Base-by-base conservation (phyloP, 2,888 invertebrate genomes). In the Nemoura dubitans region DNA sequence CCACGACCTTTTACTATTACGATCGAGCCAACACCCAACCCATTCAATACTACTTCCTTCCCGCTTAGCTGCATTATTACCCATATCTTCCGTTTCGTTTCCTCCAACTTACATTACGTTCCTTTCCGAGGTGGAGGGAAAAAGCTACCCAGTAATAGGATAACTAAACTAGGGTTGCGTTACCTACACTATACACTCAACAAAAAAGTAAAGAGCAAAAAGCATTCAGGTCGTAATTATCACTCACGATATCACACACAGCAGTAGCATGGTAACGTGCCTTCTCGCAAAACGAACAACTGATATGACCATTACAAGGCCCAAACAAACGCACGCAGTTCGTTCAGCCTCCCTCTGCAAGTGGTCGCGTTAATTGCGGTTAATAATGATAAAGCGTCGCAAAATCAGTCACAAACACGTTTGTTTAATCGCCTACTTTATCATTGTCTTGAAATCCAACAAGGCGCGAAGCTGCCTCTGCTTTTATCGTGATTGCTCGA, bases 1-100 rank as follows among this genome's bases (percentile, higher is more conserved):
- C 59, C 59, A 59, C 59, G 59, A 59, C 59, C 59, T 59, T 59
- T 59, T 59, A 59, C 59, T 59, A 59, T 59, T 59, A 59, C 59
- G 59, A 59, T 59, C 59, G 59, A 59, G 59, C 59, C 59, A 59
- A 59, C 59, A 59, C 59, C 59, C 59, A 59, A 59, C 59, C 59
- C 59, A 59, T 59, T 59, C 59, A 59, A 59, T 59, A 59, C 59
- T 59, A 59, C 59, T 59, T 59, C 59, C 59, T 59, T 59, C 59
- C 59, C 59, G 59, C 59, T 59, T 59, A 59, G 59, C 59, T 1
- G 59, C 59, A 59, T 59, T 59, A 59, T 59, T 59, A 59, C 59
- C 59, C 16, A 59, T 59, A 59, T 59, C 59, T 16, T 59, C 59
- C 59, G 59, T 59, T 59, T 59, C 59, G 59, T 59, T 59, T 21